These are phyloP conservation scores for Mormyrops boulengeri DNA, from an alignment of 2,797 vertebrate species.

Conservation along the genomic window DNA sequence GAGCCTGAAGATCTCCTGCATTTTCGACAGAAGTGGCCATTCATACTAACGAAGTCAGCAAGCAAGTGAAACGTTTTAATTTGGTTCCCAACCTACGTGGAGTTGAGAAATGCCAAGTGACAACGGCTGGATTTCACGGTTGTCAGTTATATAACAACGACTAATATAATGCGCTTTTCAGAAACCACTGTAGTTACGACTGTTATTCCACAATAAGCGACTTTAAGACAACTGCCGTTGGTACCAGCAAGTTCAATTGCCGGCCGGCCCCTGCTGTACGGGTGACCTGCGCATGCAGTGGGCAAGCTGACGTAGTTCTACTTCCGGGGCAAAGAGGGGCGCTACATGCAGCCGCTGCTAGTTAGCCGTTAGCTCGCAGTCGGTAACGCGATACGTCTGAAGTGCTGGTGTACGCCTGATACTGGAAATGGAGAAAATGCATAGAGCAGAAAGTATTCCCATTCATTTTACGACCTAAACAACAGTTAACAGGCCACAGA, in stretches of 20 bases:
- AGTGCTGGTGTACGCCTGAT: not conserved
- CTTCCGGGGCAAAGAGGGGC: conserved; percentile 16
- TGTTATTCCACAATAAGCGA: not conserved
- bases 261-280: not conserved
- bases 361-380: not conserved
- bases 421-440: not conserved
- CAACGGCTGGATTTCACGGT: not conserved
- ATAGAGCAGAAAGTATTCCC: not conserved
- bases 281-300: not conserved
- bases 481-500: not conserved
- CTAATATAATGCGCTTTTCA: not conserved
- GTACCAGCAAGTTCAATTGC: not conserved
- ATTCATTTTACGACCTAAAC: not conserved
- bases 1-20: conserved; percentile 60
- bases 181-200: not conserved
- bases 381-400: not conserved
- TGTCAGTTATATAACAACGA: not conserved
- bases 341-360: not conserved
- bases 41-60: conserved; percentile 3
- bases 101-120: not conserved
- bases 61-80: not conserved
- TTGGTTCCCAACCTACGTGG: not conserved
- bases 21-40: conserved; percentile 39
- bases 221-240: not conserved
- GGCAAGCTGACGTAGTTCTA: not conserved